Evolutionary conservation across 2,113 vertebrate genomes (phyloP).

Genomic region (Gymnobelideus leadbeateri): DNA sequence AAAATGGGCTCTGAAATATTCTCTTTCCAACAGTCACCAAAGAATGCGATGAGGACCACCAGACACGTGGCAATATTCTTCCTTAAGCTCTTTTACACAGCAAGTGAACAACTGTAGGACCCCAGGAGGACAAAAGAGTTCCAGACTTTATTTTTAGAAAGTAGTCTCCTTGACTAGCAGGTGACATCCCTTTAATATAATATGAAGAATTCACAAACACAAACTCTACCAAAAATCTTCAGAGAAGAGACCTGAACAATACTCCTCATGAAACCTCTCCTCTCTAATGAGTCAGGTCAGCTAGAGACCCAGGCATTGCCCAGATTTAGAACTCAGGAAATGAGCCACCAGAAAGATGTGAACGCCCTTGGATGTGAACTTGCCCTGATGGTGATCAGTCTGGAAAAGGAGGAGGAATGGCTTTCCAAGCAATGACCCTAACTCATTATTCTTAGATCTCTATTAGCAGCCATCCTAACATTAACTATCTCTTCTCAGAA

Average conservation of each 20-base stretch:
- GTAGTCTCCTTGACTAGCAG: background rate
- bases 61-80: background rate
- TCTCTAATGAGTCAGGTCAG: constrained; percentile 45
- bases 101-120: background rate
- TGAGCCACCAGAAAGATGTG: background rate
- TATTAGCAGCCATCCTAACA: background rate
- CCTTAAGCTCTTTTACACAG: background rate
- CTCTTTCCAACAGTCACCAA: background rate
- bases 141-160: background rate
- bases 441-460: constrained; percentile 15
- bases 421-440: constrained; percentile 11
- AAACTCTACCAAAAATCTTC: background rate
- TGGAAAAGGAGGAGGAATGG: constrained; percentile 23
- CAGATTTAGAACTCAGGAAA: constrained; percentile 48
- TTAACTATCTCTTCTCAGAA: background rate
- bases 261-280: background rate
- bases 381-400: constrained; percentile 26
- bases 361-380: background rate
- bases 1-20: background rate
- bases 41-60: background rate
- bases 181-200: background rate
- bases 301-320: background rate
- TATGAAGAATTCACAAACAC: background rate
- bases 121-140: background rate
- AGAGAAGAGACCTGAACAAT: background rate